phyloP scores from a whole-genome alignment of 1,140 invertebrate genomes.

The Sarcophaga peregrina region DNA sequence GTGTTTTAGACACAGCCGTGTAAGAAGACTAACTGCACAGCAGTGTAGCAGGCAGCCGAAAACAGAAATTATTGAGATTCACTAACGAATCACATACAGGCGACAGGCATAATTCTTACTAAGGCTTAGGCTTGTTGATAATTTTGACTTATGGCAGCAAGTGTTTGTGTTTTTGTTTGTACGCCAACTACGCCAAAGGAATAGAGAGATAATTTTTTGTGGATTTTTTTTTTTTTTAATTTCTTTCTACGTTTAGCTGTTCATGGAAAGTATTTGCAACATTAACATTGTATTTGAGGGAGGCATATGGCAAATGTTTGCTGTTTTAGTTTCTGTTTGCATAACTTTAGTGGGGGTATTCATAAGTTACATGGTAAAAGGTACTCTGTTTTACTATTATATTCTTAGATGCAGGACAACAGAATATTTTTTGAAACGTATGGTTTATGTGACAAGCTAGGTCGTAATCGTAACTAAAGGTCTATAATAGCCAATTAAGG shows the following conservation, averaged over 20 bases:
- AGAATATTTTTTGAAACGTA: no score
- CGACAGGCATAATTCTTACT: constrained; percentile 45
- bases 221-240: background rate
- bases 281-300: constrained; percentile 7
- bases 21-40: constrained; percentile 1
- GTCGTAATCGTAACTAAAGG: no score
- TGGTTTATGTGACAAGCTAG: no score
- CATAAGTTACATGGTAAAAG: no score
- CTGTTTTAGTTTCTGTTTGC: background rate
- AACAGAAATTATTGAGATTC: constrained; percentile 26
- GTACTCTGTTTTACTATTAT: no score
- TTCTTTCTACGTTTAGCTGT: constrained; percentile 42
- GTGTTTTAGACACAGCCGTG: background rate
- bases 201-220: constrained; percentile 6
- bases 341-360: no score
- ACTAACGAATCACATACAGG: constrained; percentile 26
- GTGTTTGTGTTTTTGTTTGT: background rate
- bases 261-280: constrained; percentile 18
- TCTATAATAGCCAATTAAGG: no score
- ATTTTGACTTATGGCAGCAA: constrained; percentile 63
- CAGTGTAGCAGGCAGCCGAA: background rate
- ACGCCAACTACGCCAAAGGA: background rate
- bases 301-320: constrained; percentile 9
- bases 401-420: no score
- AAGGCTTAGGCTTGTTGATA: constrained; percentile 60